Evolutionary conservation across 2,113 vertebrate species (phyloP).

Genomic region (Oceanites oceanicus): DNA sequence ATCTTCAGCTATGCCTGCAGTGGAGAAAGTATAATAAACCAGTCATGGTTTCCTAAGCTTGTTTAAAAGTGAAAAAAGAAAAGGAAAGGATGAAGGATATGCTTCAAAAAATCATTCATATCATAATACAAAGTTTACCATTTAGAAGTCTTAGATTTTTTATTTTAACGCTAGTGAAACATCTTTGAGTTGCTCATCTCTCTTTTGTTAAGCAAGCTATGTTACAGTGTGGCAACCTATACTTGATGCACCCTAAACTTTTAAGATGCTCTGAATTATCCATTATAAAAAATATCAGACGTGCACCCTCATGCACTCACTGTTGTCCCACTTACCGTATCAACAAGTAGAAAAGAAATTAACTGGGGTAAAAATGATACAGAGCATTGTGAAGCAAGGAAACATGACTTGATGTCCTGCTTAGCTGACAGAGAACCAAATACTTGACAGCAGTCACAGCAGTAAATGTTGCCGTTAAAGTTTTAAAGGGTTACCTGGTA

Average conservation of each 20-base stretch:
- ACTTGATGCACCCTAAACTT: conserved; percentile 52
- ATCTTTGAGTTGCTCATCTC: conserved; percentile 34
- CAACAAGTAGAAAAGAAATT: conserved; percentile 56
- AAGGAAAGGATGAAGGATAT: neutral
- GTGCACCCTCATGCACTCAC: conserved; percentile 10
- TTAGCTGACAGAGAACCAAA: conserved; percentile 58
- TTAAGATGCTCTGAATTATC: conserved; percentile 58
- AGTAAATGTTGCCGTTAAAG: conserved; percentile 32
- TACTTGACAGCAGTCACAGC: conserved; percentile 47
- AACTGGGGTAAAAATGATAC: conserved; percentile 49
- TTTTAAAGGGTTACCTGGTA: conserved; percentile 36
- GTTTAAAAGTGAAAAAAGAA: neutral
- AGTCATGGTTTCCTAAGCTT: conserved; percentile 34
- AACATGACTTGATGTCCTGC: conserved; percentile 58
- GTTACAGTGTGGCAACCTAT: conserved; percentile 24
- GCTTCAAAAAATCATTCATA: conserved; percentile 30
- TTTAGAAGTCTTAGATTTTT: conserved; percentile 39
- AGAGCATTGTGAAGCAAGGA: conserved; percentile 36
- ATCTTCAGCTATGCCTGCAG: neutral
- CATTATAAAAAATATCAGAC: conserved; percentile 53
- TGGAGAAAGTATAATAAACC: conserved; percentile 29
- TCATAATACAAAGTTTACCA: conserved; percentile 13
- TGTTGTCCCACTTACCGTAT: conserved; percentile 41
- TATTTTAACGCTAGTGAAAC: conserved; percentile 43
- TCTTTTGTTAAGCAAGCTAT: conserved; percentile 21